These are phyloP conservation scores for Mesocricetus auratus DNA, from an alignment of 2,113 vertebrate genomes.

Conservation along the genomic window DNA sequence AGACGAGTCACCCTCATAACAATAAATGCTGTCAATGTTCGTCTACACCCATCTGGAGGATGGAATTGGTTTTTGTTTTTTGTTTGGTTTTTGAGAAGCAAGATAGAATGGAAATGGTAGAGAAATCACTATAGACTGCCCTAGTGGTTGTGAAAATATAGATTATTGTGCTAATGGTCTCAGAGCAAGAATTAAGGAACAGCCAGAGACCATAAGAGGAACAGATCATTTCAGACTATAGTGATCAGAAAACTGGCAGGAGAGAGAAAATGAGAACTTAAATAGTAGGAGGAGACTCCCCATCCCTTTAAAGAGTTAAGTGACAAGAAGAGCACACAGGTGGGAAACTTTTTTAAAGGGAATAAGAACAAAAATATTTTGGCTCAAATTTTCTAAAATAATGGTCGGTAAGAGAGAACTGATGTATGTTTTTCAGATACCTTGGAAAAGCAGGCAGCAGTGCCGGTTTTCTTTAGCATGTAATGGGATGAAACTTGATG, in stretches of 20 bases:
- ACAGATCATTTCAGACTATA: constrained; percentile 27
- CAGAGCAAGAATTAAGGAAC: constrained; percentile 9
- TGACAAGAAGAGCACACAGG: constrained; percentile 10
- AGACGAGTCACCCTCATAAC: neutral
- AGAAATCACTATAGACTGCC: constrained; percentile 1
- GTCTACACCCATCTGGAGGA: neutral
- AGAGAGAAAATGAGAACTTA: neutral
- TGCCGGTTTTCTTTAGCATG: neutral
- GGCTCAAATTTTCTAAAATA: neutral
- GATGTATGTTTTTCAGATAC: neutral
- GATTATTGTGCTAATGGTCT: neutral
- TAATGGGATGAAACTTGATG: neutral
- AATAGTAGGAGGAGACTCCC: neutral
- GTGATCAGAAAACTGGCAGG: neutral
- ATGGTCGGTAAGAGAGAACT: neutral
- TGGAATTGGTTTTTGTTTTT: neutral
- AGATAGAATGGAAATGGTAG: constrained; percentile 9
- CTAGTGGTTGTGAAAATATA: constrained; percentile 28
- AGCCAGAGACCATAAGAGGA: neutral
- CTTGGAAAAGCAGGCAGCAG: neutral
- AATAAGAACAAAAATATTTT: constrained; percentile 37
- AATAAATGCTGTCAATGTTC: neutral
- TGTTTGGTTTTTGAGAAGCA: neutral
- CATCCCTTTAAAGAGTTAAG: neutral
- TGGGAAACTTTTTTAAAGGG: neutral